Conservation (phyloP, 2,113 vertebrate genomes). For the Ibidorhyncha struthersii region DNA sequence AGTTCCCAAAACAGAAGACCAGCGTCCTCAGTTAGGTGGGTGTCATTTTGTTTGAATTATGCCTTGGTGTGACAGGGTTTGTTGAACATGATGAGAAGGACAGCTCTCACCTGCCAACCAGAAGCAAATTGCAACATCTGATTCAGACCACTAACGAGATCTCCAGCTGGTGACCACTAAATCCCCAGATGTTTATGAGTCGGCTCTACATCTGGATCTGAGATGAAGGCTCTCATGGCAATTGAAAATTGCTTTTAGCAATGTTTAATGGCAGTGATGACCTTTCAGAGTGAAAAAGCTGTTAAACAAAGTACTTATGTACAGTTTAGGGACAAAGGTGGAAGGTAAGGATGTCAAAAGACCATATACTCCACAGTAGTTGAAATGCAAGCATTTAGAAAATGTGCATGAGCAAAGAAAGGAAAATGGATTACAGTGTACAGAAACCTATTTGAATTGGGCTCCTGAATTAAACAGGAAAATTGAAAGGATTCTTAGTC, state of each 20-base stretch:
- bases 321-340: background rate
- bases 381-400: background rate
- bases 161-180: background rate
- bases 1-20: conserved; percentile 88
- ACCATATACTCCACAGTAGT: background rate
- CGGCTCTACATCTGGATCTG: background rate
- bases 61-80: background rate
- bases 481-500: background rate
- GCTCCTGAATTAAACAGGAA: background rate
- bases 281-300: background rate
- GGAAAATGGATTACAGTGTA: background rate
- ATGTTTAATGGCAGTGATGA: background rate
- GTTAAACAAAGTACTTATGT: background rate
- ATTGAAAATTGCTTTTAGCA: background rate
- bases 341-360: background rate
- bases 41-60: conserved; percentile 3
- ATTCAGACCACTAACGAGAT: background rate
- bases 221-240: background rate
- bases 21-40: conserved; percentile 86
- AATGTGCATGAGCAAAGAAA: background rate
- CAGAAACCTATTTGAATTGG: background rate
- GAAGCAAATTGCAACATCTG: background rate
- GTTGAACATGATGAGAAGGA: background rate
- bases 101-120: background rate
- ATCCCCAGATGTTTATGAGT: background rate